A percentile compares a stretch with the other conserved stretches of the same genome.
Evolutionary conservation across 2,113 vertebrate genomes (phyloP).

Genomic region (Forbesichthys papilliferus): DNA sequence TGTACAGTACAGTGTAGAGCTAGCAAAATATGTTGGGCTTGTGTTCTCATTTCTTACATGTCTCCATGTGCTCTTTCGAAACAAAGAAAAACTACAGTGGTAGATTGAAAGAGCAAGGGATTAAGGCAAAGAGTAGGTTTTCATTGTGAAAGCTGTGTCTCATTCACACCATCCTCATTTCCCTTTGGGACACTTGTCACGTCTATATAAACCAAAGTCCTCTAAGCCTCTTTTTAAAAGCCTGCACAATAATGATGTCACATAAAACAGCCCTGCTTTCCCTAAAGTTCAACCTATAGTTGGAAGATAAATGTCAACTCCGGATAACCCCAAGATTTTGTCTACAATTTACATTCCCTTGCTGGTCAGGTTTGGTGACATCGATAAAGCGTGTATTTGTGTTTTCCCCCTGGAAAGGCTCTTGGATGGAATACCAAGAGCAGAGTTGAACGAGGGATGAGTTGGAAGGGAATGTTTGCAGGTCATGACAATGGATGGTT

Average conservation of each 20-base stretch:
- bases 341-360: not conserved
- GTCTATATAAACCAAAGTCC: too few relatives aligned
- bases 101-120: not conserved
- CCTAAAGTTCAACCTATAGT: not conserved
- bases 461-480: constrained; percentile 26
- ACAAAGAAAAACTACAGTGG: not conserved
- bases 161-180: too few relatives aligned
- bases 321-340: constrained; percentile 26
- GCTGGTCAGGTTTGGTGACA: not conserved
- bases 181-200: too few relatives aligned
- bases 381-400: not conserved
- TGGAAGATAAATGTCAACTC: too few relatives aligned
- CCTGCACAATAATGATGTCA: too few relatives aligned
- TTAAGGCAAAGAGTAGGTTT: too few relatives aligned
- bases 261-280: constrained; percentile 14
- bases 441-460: constrained; percentile 20
- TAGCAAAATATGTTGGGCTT: not conserved
- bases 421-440: constrained; percentile 4
- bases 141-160: too few relatives aligned
- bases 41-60: not conserved
- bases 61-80: not conserved
- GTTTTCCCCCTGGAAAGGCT: constrained; percentile 3
- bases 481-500: constrained; percentile 27
- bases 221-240: too few relatives aligned
- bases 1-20: not conserved